phyloP scores from a whole-genome alignment of 1,140 invertebrate genomes.

The Drosophila pseudoananassae region DNA sequence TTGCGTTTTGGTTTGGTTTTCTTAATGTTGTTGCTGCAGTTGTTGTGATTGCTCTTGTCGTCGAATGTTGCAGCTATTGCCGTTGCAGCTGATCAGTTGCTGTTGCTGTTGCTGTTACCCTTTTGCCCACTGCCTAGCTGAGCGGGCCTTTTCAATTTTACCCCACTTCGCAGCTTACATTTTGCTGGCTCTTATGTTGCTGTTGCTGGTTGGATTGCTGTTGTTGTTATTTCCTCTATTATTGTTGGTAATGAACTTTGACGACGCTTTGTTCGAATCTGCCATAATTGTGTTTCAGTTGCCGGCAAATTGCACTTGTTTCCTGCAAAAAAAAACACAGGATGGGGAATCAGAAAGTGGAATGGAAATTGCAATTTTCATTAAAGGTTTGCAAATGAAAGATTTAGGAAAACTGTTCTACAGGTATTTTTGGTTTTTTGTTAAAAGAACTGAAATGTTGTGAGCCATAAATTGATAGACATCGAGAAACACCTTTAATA shows the following conservation, averaged over 20 bases:
- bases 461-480: no score
- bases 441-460: no score
- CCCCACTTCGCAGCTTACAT: constrained; percentile 56
- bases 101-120: constrained; percentile 21
- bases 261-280: constrained; percentile 40
- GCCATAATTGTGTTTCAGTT: constrained; percentile 61
- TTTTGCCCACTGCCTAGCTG: constrained; percentile 43
- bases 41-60: constrained; percentile 30
- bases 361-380: constrained; percentile 27
- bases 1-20: constrained; percentile 65
- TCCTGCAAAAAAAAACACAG: constrained; percentile 31
- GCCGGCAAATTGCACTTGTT: constrained; percentile 42
- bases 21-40: constrained; percentile 28
- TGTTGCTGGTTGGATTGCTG: constrained; percentile 22
- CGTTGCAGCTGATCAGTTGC: constrained; percentile 5
- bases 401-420: background rate
- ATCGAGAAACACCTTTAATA: no score
- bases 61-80: constrained; percentile 10
- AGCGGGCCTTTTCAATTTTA: constrained; percentile 46
- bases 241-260: constrained; percentile 50
- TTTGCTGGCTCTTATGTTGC: constrained; percentile 47
- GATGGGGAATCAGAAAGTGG: constrained; percentile 4
- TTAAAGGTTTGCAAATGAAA: constrained; percentile 32
- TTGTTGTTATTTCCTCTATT: constrained; percentile 22
- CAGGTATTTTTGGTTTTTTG: background rate